These are phyloP conservation scores for Limenitis camilla DNA, from an alignment of 2,888 invertebrate species.

Conservation along the genomic window DNA sequence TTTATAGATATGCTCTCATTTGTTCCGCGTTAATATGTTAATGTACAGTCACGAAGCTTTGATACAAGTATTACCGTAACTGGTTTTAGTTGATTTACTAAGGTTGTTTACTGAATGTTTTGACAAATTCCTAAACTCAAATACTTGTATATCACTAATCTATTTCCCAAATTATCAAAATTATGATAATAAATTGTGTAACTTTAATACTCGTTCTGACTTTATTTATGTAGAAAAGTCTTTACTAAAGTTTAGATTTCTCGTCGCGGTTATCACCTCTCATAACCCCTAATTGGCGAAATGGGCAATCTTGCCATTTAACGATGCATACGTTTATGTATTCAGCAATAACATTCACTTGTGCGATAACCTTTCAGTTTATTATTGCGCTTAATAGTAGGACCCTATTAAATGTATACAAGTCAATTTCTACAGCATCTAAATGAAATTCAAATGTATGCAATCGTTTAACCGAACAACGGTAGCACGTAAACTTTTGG, in stretches of 20 bases:
- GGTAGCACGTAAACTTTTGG: constrained; percentile 31
- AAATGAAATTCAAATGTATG: constrained; percentile 21
- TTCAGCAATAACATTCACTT: background rate
- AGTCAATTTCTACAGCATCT: constrained; percentile 19
- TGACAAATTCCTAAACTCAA: constrained; percentile 30
- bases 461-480: constrained; percentile 27
- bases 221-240: no score
- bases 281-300: no score
- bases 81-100: constrained; percentile 30
- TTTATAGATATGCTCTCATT: no score
- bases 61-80: constrained; percentile 20
- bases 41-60: constrained; percentile 38
- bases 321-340: background rate
- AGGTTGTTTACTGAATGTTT: constrained; percentile 40
- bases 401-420: constrained; percentile 13
- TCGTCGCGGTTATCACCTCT: no score
- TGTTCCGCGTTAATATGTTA: constrained; percentile 48
- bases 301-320: no score
- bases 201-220: background rate
- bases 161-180: constrained; percentile 1
- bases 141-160: constrained; percentile 12
- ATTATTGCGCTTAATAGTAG: constrained; percentile 3
- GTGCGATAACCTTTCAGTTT: constrained; percentile 2
- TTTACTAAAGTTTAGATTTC: no score
- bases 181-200: background rate